Evolutionary conservation across 2,113 vertebrate species (phyloP), one percentile per base, ranked within the genome.

Genomic region (Pristiophorus japonicus): DNA sequence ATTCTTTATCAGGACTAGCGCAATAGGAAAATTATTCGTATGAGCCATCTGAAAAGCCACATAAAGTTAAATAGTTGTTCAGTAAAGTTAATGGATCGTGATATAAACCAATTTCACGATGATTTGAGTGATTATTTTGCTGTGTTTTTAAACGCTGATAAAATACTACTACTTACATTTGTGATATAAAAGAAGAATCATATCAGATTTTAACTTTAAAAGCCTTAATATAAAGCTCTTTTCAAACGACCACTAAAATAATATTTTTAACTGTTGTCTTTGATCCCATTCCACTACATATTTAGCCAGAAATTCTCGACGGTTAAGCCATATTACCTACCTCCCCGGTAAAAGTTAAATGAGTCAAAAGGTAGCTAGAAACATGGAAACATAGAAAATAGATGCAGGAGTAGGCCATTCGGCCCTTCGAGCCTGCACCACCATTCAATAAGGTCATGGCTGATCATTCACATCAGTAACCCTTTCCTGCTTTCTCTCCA

Each of bases 1-100:
- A 51, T 94, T 73, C 66, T 51, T 70, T 11, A 70, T 70, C 38
- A 94, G 42, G 42, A 30, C 66, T 70, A 55, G 4, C 47, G 65
- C 47, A 73, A 73, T 14, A 51, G 66, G 65, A 34, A 70, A 70
- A 94, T 94, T 94, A 51, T 93, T 93, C 91, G 66, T 63, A 65
- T 66, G 8, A 93, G 91, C 91, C 63, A 42, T 66, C 34, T 92
- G 62, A 93, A 93, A 93, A 18, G 91, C 91, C n/a, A 66, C 62
- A 93, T 66, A 22, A 93, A 65, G 91, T 93, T 93, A 66, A 93
- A 93, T 62, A 42, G n/a, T 92, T 62, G 34, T 66, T 93, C 91
- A 93, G 91, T 93, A 66, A 93, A 66, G 62, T 93, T 93, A 93
- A 93, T 93, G 91, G 66, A 93, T 65, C 66, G 91, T 93, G 91